Percentiles rank a stretch among this genome's conserved stretches.
Evolutionary conservation across 1,140 invertebrate genomes (phyloP).

Genomic region (Pristionchus pacificus): DNA sequence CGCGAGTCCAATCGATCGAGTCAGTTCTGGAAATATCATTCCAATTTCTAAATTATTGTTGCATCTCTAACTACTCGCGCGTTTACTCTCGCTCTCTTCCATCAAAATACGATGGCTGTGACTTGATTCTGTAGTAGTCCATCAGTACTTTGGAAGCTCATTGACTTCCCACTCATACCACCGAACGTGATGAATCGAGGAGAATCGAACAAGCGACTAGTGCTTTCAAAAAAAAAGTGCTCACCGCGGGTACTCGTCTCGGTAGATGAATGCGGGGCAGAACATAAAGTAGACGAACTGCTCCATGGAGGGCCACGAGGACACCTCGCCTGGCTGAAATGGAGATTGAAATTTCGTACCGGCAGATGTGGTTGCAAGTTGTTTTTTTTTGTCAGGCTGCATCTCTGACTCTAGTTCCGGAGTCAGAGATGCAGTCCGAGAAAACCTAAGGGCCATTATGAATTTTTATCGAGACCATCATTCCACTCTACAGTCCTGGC

Average conservation of each 20-base stretch:
- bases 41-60: too few species aligned
- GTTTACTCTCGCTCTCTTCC: too few species aligned
- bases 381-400: too few species aligned
- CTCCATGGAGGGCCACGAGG: constrained; percentile 35
- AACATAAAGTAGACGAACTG: constrained; percentile 55
- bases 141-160: constrained; percentile 24
- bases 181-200: neutral
- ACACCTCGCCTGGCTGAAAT: constrained; percentile 8
- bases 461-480: too few species aligned
- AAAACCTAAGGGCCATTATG: too few species aligned
- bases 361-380: neutral
- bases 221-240: neutral
- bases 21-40: constrained; percentile 17
- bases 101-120: too few species aligned
- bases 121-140: too few species aligned
- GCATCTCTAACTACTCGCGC: too few species aligned
- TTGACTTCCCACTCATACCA: neutral
- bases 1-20: constrained; percentile 42
- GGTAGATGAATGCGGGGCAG: constrained; percentile 52
- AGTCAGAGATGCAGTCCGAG: too few species aligned
- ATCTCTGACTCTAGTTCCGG: too few species aligned
- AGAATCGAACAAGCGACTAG: neutral
- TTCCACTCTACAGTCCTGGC: too few species aligned
- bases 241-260: constrained; percentile 44
- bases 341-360: neutral